Evolutionary conservation across 2,888 invertebrate species (phyloP).

Genomic region (Allygus modestus): DNA sequence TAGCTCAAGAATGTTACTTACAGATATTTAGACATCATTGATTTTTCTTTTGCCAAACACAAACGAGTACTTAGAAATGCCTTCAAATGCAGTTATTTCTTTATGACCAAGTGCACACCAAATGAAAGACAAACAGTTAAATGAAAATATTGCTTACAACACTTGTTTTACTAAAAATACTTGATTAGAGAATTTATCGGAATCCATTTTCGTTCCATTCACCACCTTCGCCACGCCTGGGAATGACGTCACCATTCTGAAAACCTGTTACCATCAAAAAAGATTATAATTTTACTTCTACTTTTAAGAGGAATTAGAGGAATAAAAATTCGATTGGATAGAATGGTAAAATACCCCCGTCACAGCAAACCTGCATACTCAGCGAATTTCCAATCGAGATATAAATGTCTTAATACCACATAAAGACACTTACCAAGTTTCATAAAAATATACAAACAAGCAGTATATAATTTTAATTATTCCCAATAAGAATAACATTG

Average conservation of each 20-base stretch:
- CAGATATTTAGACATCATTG: slow-evolving; percentile 35
- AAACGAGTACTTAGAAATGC: slow-evolving; percentile 1
- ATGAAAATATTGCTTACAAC: background rate
- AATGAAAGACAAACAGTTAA: background rate
- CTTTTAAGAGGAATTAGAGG: too few relatives aligned
- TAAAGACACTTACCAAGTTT: too few relatives aligned
- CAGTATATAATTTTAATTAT: background rate
- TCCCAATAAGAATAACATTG: too few relatives aligned
- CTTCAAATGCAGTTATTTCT: background rate
- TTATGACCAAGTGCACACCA: slow-evolving; percentile 39
- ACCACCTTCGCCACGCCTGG: slow-evolving; percentile 74
- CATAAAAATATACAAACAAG: too few relatives aligned
- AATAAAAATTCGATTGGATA: background rate
- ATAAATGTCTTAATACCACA: too few relatives aligned
- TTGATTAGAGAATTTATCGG: slow-evolving; percentile 63
- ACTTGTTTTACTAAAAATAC: slow-evolving; percentile 43
- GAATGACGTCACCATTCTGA: slow-evolving; percentile 74
- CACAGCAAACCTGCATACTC: too few relatives aligned
- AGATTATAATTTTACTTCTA: background rate
- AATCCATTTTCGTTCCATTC: slow-evolving; percentile 69
- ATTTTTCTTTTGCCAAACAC: slow-evolving; percentile 1
- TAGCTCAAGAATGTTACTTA: slow-evolving; percentile 47
- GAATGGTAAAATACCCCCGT: too few relatives aligned
- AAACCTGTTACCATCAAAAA: slow-evolving; percentile 52
- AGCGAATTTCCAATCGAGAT: too few relatives aligned